Conservation (phyloP, 2,888 invertebrate genomes). For the Hemistola chrysoprasaria region DNA sequence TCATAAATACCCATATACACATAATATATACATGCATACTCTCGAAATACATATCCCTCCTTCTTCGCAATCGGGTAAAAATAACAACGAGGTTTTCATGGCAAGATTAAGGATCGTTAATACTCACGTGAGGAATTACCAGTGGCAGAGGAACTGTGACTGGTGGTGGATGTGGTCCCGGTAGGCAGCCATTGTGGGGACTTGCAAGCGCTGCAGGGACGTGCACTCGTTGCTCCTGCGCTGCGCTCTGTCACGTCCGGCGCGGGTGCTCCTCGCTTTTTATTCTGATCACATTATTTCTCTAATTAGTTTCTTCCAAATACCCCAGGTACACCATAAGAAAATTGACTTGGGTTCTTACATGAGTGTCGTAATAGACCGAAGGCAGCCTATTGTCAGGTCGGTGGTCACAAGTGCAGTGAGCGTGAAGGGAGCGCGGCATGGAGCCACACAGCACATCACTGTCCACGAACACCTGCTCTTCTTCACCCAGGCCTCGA, state of each 20-base stretch:
- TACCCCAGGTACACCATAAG: no score
- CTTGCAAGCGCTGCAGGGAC: constrained; percentile 62
- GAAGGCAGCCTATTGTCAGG: constrained; percentile 62
- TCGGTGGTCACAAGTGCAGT: constrained; percentile 65
- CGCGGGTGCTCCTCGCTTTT: constrained; percentile 75
- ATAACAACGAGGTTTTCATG: no score
- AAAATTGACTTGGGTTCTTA: no score
- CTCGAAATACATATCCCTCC: no score
- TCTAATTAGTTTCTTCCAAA: constrained; percentile 16
- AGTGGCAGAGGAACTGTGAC: constrained; percentile 83
- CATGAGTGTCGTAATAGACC: constrained; percentile 72
- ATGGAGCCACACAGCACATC: constrained; percentile 56
- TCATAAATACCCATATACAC: no score
- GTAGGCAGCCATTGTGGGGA: constrained; percentile 71
- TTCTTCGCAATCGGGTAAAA: no score
- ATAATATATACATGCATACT: no score
- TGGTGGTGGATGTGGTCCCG: constrained; percentile 76
- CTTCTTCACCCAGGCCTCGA: constrained; percentile 61
- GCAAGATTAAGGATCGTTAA: background rate
- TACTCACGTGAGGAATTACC: constrained; percentile 83
- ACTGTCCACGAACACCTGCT: constrained; percentile 63
- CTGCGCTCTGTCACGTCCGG: constrained; percentile 82
- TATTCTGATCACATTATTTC: constrained; percentile 49
- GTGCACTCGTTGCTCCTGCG: constrained; percentile 36
- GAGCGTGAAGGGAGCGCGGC: constrained; percentile 63